These are phyloP conservation scores for Sylvilagus bachmani DNA, from an alignment of 2,113 vertebrate genomes.

Conservation along the genomic window DNA sequence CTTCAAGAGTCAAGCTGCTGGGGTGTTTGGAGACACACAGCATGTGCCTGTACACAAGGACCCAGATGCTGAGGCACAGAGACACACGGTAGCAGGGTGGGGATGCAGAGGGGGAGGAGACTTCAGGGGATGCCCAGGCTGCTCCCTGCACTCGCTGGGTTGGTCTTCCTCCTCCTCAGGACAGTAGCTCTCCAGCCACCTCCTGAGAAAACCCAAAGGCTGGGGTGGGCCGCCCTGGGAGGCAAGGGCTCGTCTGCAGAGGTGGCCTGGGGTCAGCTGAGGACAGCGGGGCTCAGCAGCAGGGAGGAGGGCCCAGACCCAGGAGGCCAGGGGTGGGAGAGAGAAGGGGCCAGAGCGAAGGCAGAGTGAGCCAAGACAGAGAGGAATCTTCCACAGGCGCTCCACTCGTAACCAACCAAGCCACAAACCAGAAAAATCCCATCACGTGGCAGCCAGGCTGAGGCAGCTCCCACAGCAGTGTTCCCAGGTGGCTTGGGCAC, in stretches of 20 bases:
- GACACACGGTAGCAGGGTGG: accelerated
- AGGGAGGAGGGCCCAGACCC: background rate
- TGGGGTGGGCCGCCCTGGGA: background rate
- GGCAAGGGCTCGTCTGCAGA: background rate
- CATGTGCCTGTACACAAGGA: no score
- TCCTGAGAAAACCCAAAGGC: background rate
- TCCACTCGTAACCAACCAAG: background rate
- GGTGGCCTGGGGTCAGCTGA: background rate
- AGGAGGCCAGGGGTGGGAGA: background rate
- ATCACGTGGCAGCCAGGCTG: accelerated
- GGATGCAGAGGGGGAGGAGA: background rate
- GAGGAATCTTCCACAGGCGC: background rate
- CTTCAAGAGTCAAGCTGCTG: background rate
- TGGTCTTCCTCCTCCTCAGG: background rate
- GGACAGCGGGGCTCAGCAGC: background rate
- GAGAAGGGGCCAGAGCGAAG: background rate
- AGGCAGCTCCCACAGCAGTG: background rate
- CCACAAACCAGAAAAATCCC: background rate
- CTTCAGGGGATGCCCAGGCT: background rate
- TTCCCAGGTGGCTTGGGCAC: background rate
- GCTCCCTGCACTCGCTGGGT: background rate
- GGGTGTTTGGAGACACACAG: background rate
- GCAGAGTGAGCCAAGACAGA: background rate
- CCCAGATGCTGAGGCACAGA: background rate
- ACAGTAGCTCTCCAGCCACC: background rate